Conservation (phyloP, 2,113 vertebrate genomes). For the Promerops cafer region DNA sequence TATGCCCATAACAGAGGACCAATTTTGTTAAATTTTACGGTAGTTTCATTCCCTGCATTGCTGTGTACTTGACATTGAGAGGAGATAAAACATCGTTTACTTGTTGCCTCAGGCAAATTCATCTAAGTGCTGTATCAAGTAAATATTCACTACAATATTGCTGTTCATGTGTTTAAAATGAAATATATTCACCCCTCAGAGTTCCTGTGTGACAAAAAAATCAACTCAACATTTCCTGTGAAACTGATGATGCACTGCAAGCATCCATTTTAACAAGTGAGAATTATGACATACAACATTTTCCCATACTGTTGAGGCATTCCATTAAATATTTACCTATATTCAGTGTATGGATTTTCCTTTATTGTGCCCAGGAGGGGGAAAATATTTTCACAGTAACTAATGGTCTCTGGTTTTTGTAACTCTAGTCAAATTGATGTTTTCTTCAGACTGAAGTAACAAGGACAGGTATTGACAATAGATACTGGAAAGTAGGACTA, state of each 20-base stretch:
- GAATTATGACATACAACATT: not conserved
- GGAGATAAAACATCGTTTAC: conserved; percentile 3
- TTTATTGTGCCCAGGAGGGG: not conserved
- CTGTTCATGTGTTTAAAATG: not conserved
- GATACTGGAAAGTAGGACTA: not conserved
- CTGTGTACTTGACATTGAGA: conserved; percentile 1
- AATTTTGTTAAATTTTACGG: not conserved
- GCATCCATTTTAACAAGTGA: not conserved
- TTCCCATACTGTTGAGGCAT: not conserved
- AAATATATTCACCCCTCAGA: not conserved
- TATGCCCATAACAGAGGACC: not conserved
- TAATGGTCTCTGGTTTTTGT: not conserved
- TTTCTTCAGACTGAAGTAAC: not conserved
- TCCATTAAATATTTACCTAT: not conserved
- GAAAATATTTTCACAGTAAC: not conserved
- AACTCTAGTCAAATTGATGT: not conserved
- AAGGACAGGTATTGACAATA: not conserved
- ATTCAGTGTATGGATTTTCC: not conserved
- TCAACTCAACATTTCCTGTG: not conserved
- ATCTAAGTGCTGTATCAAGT: not conserved
- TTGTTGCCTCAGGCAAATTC: not conserved
- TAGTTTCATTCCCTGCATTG: not conserved
- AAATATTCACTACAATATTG: not conserved
- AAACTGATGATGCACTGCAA: not conserved
- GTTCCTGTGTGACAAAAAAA: not conserved